Percentiles rank a stretch among this genome's conserved stretches.
Evolutionary conservation across 2,113 vertebrate species (phyloP).

Genomic region (Drymodes brunneopygia): DNA sequence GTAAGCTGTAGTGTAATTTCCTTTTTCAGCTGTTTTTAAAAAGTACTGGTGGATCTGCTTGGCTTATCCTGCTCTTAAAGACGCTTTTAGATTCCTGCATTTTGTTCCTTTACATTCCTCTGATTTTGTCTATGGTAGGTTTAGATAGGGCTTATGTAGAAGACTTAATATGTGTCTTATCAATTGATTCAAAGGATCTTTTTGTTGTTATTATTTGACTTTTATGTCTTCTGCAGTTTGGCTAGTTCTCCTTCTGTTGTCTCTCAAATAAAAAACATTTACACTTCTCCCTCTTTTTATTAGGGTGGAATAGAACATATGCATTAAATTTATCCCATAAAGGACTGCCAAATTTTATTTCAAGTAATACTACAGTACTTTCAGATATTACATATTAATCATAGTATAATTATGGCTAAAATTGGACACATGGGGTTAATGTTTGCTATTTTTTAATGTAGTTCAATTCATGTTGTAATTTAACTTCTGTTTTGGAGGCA

Average conservation of each 20-base stretch:
- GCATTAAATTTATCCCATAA: slow-evolving; percentile 1
- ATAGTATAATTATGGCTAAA: background rate
- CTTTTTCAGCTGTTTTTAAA: background rate
- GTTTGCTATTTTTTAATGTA: background rate
- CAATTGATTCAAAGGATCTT: background rate
- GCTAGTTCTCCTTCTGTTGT: background rate
- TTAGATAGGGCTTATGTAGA: background rate
- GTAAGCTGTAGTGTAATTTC: background rate
- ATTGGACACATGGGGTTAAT: background rate
- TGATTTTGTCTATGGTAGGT: background rate
- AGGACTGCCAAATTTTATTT: slow-evolving; percentile 12
- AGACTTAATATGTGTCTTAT: background rate
- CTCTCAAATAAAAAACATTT: slow-evolving; percentile 13
- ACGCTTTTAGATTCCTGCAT: background rate
- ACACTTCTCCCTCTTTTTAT: background rate
- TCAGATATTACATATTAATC: background rate
- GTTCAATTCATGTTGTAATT: background rate
- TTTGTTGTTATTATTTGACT: background rate
- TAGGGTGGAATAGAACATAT: background rate
- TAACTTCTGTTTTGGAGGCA: background rate
- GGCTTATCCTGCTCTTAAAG: background rate
- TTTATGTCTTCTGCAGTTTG: background rate
- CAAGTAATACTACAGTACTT: background rate
- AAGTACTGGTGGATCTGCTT: background rate
- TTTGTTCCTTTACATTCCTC: background rate